Conservation (phyloP, 2,113 vertebrate genomes). For the Accipiter virgatus region DNA sequence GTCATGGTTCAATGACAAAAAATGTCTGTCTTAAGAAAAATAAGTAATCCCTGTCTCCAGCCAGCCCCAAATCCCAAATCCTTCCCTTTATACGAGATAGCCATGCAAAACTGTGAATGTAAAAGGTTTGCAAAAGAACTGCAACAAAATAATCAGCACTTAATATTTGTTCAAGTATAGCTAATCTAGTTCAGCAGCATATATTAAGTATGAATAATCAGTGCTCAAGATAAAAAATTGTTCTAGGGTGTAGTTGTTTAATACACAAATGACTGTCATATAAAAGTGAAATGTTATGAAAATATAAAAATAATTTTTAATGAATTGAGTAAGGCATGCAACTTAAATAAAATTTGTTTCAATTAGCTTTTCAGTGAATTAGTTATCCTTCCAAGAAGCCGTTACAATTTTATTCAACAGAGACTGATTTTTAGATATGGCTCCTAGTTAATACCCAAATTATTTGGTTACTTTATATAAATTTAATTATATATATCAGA, state of each 20-base stretch:
- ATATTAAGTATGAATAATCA: not conserved
- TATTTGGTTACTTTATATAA: not conserved
- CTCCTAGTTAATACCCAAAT: not conserved
- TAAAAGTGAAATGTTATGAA: not conserved
- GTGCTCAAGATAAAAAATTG: not conserved
- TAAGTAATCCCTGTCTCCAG: not conserved
- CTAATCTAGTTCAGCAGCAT: not conserved
- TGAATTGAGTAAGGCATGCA: not conserved
- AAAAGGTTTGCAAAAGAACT: not conserved
- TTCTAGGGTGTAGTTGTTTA: not conserved
- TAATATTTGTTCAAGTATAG: not conserved
- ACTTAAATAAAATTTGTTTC: not conserved
- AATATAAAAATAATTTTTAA: not conserved
- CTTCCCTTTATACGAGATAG: rapidly evolving
- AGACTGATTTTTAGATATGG: not conserved
- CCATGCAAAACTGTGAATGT: not conserved
- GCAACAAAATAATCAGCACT: not conserved
- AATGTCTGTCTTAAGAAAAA: not conserved
- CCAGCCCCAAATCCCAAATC: not conserved
- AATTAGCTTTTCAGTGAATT: not conserved
- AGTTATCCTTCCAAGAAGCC: not conserved
- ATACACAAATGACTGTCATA: not conserved
- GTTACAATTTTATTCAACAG: not conserved
- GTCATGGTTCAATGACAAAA: not conserved
- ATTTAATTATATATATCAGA: not conserved